These are phyloP conservation scores for Delphinapterus leucas DNA, from an alignment of 2,113 vertebrate genomes.

Conservation along the genomic window DNA sequence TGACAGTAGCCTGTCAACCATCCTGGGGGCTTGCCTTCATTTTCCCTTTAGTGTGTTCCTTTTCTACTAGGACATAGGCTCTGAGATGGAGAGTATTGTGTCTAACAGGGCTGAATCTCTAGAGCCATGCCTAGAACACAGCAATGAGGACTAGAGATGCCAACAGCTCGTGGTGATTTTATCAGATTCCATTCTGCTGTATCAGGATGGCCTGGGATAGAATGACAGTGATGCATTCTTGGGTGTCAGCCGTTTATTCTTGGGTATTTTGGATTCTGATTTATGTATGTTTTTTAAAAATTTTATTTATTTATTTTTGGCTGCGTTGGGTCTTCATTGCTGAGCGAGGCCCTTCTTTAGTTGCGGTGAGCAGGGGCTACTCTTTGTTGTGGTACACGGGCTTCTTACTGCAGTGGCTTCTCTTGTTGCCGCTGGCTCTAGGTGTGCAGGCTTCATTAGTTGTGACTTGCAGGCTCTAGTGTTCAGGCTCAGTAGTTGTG, in stretches of 20 bases:
- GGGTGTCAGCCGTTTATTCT: background rate
- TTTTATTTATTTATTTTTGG: no score
- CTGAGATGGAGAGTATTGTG: background rate
- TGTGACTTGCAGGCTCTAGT: no score
- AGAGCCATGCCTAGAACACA: background rate
- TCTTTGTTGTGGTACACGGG: no score
- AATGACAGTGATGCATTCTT: background rate
- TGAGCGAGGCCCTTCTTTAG: no score
- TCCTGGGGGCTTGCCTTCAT: accelerated
- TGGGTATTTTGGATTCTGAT: background rate
- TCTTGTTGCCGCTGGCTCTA: no score
- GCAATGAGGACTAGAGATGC: background rate
- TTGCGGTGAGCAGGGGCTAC: no score
- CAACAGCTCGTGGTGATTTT: background rate
- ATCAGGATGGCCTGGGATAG: background rate
- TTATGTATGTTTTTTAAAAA: background rate
- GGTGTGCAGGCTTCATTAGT: no score
- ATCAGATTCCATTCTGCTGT: background rate
- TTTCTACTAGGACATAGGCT: background rate
- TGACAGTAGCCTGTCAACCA: accelerated
- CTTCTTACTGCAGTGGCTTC: no score
- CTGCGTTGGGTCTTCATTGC: no score
- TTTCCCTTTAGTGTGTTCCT: background rate
- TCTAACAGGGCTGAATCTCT: background rate
- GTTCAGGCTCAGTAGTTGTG: no score